phyloP scores from a whole-genome alignment of 2,113 vertebrate genomes.

The Nothobranchius kuhntae region DNA sequence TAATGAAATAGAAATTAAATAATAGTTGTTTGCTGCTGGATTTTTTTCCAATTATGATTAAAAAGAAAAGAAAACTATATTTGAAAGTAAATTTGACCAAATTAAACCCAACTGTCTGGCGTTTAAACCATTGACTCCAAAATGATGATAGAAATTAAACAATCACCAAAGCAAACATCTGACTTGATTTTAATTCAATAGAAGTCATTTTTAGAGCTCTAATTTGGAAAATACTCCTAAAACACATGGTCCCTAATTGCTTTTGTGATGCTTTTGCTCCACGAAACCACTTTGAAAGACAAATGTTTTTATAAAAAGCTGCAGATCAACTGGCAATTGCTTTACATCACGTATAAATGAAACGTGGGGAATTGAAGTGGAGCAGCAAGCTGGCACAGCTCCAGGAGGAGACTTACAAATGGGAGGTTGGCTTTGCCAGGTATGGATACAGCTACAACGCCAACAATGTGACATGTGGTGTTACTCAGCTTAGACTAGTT shows the following conservation, averaged over 20 bases:
- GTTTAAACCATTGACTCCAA: constrained; percentile 14
- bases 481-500: constrained; percentile 24
- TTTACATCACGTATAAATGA: constrained; percentile 44
- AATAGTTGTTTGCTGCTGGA: too few species aligned
- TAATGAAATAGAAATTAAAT: too few species aligned
- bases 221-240: constrained; percentile 19
- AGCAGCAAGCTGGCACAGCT: constrained; percentile 42
- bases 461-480: constrained; percentile 39
- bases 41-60: too few species aligned
- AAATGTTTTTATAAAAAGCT: constrained; percentile 39
- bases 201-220: constrained; percentile 5
- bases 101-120: not conserved
- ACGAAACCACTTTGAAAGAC: constrained; percentile 26
- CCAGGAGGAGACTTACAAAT: constrained; percentile 57
- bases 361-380: constrained; percentile 42
- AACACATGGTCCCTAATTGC: constrained; percentile 8
- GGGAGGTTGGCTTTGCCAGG: constrained; percentile 54
- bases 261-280: constrained; percentile 15
- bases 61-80: too few species aligned
- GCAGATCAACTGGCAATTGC: constrained; percentile 43
- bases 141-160: constrained; percentile 20
- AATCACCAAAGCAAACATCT: constrained; percentile 2
- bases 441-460: constrained; percentile 50
- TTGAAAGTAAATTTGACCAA: too few species aligned
- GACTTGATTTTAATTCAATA: not conserved